Evolutionary conservation across 2,113 vertebrate genomes (phyloP).

Genomic region (Elephantulus edwardii): DNA sequence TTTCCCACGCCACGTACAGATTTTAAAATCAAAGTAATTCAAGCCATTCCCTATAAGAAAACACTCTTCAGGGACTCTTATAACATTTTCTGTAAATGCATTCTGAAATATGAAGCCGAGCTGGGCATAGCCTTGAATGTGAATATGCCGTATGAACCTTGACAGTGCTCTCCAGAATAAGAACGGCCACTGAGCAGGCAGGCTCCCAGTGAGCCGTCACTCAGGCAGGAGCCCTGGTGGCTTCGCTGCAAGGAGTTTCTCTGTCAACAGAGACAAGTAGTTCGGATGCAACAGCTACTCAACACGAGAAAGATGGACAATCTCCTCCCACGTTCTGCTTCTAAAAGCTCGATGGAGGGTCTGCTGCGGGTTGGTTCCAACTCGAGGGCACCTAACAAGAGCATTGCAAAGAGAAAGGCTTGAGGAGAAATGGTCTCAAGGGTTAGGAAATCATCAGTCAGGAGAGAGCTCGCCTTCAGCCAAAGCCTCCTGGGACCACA

Average conservation of each 20-base stretch:
- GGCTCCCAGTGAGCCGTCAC: not conserved
- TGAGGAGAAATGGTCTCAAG: not conserved
- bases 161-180: not conserved
- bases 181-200: not conserved
- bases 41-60: not conserved
- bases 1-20: constrained; percentile 21
- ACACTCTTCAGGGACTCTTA: not conserved
- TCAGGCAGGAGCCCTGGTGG: too few relatives aligned
- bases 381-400: too few relatives aligned
- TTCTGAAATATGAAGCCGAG: constrained; percentile 37
- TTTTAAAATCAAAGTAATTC: constrained; percentile 23
- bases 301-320: too few relatives aligned
- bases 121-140: not conserved
- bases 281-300: too few relatives aligned
- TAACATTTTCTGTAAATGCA: not conserved
- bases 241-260: too few relatives aligned
- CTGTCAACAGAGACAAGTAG: too few relatives aligned
- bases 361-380: too few relatives aligned
- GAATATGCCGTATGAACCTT: not conserved
- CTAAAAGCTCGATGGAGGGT: too few relatives aligned
- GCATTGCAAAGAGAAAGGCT: not conserved
- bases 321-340: too few relatives aligned
- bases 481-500: not conserved
- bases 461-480: not conserved
- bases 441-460: not conserved